Percentiles rank a stretch among this genome's conserved stretches.
phyloP scores from a whole-genome alignment of 2,888 invertebrate species.

The Brassicogethes aeneus region DNA sequence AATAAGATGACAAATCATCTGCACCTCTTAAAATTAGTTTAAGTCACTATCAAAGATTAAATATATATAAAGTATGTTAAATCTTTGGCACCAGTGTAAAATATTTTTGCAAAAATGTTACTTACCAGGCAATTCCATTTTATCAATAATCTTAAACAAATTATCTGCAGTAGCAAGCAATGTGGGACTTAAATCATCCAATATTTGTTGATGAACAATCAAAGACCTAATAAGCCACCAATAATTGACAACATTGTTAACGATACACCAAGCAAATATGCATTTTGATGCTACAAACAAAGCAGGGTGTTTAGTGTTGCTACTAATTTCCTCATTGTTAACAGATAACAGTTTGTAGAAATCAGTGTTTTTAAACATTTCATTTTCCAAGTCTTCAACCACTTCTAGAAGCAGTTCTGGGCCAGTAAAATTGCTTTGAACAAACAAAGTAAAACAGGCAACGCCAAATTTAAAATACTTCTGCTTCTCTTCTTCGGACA shows the following conservation, averaged over 20 bases:
- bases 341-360: slow-evolving; percentile 41
- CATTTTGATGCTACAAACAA: slow-evolving; percentile 39
- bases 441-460: slow-evolving; percentile 60
- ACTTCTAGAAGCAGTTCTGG: slow-evolving; percentile 46
- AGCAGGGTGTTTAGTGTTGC: slow-evolving; percentile 52
- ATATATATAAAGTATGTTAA: too few relatives aligned
- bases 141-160: slow-evolving; percentile 24
- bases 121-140: background rate
- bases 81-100: too few relatives aligned
- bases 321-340: slow-evolving; percentile 60
- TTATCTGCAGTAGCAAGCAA: slow-evolving; percentile 51
- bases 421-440: slow-evolving; percentile 77
- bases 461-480: slow-evolving; percentile 46
- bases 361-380: slow-evolving; percentile 42
- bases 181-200: slow-evolving; percentile 68
- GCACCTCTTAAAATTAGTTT: too few relatives aligned
- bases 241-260: slow-evolving; percentile 37
- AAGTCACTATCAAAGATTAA: too few relatives aligned
- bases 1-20: too few relatives aligned
- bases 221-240: slow-evolving; percentile 73
- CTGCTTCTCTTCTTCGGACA: slow-evolving; percentile 40
- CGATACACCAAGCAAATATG: slow-evolving; percentile 35
- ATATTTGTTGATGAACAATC: slow-evolving; percentile 62
- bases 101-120: too few relatives aligned
- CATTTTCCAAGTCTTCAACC: slow-evolving; percentile 38